A percentile compares a stretch with the other conserved stretches of the same genome.
phyloP scores from a whole-genome alignment of 1,140 invertebrate genomes.

The Agrypnia vestita region DNA sequence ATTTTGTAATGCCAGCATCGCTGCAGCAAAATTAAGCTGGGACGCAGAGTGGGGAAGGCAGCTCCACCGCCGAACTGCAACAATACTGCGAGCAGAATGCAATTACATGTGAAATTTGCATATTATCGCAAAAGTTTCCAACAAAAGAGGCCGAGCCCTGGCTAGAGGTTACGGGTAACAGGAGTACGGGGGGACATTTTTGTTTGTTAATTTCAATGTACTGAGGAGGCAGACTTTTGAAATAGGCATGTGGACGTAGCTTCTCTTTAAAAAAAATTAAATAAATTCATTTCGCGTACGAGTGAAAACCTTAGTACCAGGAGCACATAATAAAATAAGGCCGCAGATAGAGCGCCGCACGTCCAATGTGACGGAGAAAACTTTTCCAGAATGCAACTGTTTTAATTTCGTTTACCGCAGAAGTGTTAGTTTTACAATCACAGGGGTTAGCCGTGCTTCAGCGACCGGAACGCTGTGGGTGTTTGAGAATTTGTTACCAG shows the following conservation, averaged over 20 bases:
- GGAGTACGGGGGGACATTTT: neutral
- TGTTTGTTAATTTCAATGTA: neutral
- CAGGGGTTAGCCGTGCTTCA: constrained; percentile 20
- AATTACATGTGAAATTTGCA: constrained; percentile 61
- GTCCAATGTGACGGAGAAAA: constrained; percentile 15
- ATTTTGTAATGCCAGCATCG: neutral
- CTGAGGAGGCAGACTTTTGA: too few species aligned
- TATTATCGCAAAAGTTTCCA: constrained; percentile 60
- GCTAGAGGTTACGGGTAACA: constrained; percentile 2
- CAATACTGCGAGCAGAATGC: constrained; percentile 57
- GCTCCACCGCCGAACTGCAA: constrained; percentile 48
- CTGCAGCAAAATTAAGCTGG: neutral
- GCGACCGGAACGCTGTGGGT: constrained; percentile 18
- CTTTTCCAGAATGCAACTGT: constrained; percentile 56
- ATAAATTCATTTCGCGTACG: too few species aligned
- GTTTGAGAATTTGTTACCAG: constrained; percentile 37
- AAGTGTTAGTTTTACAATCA: constrained; percentile 58
- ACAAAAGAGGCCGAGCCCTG: constrained; percentile 24
- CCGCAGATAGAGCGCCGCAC: neutral
- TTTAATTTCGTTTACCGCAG: constrained; percentile 57
- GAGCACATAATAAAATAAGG: constrained; percentile 16
- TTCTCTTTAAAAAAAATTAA: too few species aligned
- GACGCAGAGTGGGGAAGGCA: neutral
- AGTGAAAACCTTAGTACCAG: neutral
- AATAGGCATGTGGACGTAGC: too few species aligned